These are phyloP conservation scores for Callimorpha dominula DNA, from an alignment of 2,888 invertebrate genomes.

Conservation along the genomic window DNA sequence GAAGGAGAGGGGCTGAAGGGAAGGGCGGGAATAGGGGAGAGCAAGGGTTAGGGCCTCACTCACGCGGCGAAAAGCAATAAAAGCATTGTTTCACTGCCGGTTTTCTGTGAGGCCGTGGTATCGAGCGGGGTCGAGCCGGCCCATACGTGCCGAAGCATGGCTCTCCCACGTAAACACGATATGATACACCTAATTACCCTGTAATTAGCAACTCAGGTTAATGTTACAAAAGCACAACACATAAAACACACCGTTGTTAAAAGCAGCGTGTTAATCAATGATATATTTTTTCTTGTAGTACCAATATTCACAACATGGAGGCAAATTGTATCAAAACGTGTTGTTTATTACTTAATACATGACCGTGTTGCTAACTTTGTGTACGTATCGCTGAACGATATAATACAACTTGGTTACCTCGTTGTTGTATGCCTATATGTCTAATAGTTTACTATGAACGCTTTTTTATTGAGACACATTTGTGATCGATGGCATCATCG, in stretches of 20 bases:
- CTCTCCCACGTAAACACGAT: too few species aligned
- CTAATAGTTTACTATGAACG: slow-evolving; percentile 18
- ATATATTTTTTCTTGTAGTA: slow-evolving; percentile 16
- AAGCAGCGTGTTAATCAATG: slow-evolving; percentile 15
- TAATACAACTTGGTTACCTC: slow-evolving; percentile 38
- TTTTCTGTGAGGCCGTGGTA: too few species aligned
- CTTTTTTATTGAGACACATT: slow-evolving; percentile 11
- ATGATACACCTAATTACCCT: not conserved
- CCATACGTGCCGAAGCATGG: too few species aligned
- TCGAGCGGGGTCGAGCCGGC: too few species aligned
- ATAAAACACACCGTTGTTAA: not conserved
- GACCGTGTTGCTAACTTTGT: slow-evolving; percentile 30
- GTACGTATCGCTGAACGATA: slow-evolving; percentile 24
- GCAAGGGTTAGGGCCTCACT: too few species aligned
- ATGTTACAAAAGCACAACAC: not conserved
- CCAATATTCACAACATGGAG: slow-evolving; percentile 29
- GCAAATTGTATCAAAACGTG: slow-evolving; percentile 27
- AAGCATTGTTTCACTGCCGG: too few species aligned
- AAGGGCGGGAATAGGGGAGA: too few species aligned
- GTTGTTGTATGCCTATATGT: slow-evolving; percentile 22
- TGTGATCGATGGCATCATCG: not conserved
- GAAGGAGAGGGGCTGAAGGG: too few species aligned
- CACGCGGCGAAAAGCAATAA: too few species aligned
- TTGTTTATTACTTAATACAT: slow-evolving; percentile 37
- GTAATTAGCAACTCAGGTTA: too few species aligned